Evolutionary conservation across 2,888 invertebrate species (phyloP).

Genomic region (Thera obeliscata): DNA sequence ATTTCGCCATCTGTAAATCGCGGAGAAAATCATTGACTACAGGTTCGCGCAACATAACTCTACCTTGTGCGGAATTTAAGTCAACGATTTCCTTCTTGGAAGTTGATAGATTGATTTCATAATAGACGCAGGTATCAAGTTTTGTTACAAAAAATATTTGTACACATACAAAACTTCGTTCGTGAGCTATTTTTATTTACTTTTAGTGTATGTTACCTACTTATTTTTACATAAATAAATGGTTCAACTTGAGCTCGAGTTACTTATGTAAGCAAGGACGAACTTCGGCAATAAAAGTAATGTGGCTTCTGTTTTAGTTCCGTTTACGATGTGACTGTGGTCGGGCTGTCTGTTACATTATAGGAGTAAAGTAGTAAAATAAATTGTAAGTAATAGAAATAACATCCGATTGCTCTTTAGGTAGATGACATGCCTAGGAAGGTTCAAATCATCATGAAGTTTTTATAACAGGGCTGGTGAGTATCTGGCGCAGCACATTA

Average conservation of each 20-base stretch:
- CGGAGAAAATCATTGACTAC: too few species aligned
- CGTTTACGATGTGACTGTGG: conserved; percentile 54
- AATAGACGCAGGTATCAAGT: neutral
- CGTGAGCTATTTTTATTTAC: neutral
- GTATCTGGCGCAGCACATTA: too few species aligned
- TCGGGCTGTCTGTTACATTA: conserved; percentile 26
- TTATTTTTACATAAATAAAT: conserved; percentile 53
- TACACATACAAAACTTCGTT: neutral
- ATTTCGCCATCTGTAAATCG: too few species aligned
- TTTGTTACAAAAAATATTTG: too few species aligned
- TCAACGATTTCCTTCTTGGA: neutral
- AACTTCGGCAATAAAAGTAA: conserved; percentile 61
- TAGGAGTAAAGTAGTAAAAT: neutral
- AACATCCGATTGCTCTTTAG: neutral
- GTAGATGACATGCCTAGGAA: neutral
- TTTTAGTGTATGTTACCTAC: neutral
- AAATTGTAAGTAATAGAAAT: neutral
- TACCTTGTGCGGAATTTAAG: too few species aligned
- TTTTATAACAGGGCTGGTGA: neutral
- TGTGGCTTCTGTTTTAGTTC: conserved; percentile 56
- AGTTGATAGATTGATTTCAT: neutral
- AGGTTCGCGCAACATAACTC: too few species aligned
- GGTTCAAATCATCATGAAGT: too few species aligned
- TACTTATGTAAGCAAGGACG: conserved; percentile 49
- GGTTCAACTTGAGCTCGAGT: conserved; percentile 61